These are phyloP conservation scores for Drosophila sproati DNA, from an alignment of 1,140 invertebrate genomes.

Conservation along the genomic window DNA sequence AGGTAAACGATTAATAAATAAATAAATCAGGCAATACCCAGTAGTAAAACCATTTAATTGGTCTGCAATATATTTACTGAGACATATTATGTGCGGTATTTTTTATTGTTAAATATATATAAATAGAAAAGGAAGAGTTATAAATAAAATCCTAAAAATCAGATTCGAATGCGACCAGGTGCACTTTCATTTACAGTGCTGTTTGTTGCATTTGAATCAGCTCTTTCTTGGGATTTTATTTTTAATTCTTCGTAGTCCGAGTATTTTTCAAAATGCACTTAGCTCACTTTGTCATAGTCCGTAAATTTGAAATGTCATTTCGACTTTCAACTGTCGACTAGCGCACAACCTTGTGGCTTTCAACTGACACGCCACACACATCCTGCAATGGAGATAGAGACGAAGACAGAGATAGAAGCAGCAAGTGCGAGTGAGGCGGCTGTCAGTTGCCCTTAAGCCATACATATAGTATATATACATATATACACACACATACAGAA, in stretches of 20 bases:
- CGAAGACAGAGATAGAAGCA: neutral
- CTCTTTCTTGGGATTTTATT: constrained; percentile 55
- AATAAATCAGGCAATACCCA: too few relatives aligned
- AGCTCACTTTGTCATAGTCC: constrained; percentile 80
- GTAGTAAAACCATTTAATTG: too few relatives aligned
- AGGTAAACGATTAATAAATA: too few relatives aligned
- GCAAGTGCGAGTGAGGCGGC: constrained; percentile 6
- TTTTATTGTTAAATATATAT: too few relatives aligned
- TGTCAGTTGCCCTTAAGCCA: constrained; percentile 32
- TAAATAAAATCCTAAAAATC: too few relatives aligned
- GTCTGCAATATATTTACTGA: too few relatives aligned
- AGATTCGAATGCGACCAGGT: too few relatives aligned
- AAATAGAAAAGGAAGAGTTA: too few relatives aligned
- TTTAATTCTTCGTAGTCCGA: constrained; percentile 56
- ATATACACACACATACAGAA: neutral
- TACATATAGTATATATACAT: constrained; percentile 18
- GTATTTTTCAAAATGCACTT: constrained; percentile 77
- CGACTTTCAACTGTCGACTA: constrained; percentile 71
- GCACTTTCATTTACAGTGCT: too few relatives aligned
- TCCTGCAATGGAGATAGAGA: neutral
- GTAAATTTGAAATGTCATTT: constrained; percentile 81
- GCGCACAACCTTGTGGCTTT: constrained; percentile 76
- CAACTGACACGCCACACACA: constrained; percentile 57
- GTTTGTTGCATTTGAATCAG: constrained; percentile 4
- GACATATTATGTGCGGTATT: too few relatives aligned